phyloP scores from a whole-genome alignment of 2,888 invertebrate species.

The Lepidonotus clava region DNA sequence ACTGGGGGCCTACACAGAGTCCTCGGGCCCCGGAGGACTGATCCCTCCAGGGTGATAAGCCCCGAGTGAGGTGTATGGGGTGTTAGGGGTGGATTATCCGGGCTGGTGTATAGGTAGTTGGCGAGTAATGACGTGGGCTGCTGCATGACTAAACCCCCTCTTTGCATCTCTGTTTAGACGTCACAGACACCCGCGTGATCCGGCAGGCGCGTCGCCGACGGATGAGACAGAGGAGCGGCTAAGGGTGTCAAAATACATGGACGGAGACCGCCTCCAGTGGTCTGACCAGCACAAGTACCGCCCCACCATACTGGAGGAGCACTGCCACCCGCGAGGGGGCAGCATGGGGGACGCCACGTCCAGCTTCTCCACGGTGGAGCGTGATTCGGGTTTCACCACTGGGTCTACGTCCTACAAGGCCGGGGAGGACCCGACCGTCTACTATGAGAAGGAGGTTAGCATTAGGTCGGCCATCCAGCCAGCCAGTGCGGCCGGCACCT shows the following conservation, averaged over 20 bases:
- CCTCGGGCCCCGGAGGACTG: neutral
- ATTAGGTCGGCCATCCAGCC: neutral
- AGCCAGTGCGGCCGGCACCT: neutral
- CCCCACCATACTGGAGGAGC: constrained; percentile 42
- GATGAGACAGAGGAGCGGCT: constrained; percentile 8
- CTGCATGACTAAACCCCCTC: constrained; percentile 19
- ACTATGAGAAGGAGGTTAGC: constrained; percentile 28
- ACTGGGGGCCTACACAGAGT: too few relatives aligned
- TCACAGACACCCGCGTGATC: constrained; percentile 15
- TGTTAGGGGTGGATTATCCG: neutral
- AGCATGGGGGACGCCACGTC: constrained; percentile 17
- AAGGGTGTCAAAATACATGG: constrained; percentile 7
- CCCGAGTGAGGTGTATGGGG: neutral
- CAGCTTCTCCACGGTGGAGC: constrained; percentile 44
- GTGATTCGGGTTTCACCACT: neutral
- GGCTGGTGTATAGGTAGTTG: neutral
- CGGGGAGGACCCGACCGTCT: constrained; percentile 3
- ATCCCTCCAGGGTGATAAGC: neutral
- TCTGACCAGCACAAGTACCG: constrained; percentile 47
- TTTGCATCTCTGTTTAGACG: neutral
- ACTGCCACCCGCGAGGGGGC: constrained; percentile 7
- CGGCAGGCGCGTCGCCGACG: neutral
- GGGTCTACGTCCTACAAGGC: neutral
- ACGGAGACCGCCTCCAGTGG: constrained; percentile 41
- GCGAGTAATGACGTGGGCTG: neutral